phyloP scores from a whole-genome alignment of 2,888 invertebrate species.

The Trilocha varians region DNA sequence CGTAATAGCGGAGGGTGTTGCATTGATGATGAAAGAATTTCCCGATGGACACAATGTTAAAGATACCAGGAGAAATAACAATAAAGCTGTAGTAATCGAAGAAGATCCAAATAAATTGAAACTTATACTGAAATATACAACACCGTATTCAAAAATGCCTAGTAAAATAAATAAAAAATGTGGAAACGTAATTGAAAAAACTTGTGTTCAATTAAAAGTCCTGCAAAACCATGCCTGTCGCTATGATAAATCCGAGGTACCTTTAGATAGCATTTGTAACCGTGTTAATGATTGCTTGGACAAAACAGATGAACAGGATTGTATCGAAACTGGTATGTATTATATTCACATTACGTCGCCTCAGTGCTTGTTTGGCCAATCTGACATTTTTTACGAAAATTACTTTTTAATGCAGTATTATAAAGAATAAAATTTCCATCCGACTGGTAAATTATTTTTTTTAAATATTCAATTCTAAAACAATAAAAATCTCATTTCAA shows the following conservation, averaged over 20 bases:
- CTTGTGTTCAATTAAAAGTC: conserved; percentile 31
- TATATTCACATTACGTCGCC: too few species aligned
- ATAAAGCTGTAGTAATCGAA: conserved; percentile 4
- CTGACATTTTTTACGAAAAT: too few species aligned
- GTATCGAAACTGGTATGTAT: conserved; percentile 32
- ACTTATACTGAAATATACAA: background rate
- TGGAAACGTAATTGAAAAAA: conserved; percentile 17
- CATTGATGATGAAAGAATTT: conserved; percentile 16
- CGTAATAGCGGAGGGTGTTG: conserved; percentile 21
- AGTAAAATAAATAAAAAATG: conserved; percentile 12
- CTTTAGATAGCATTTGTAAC: conserved; percentile 40
- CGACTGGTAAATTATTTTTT: too few species aligned
- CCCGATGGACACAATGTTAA: conserved; percentile 6
- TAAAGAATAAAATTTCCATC: too few species aligned
- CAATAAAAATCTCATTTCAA: too few species aligned
- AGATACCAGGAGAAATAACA: conserved; percentile 11
- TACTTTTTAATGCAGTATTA: too few species aligned
- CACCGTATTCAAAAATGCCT: background rate
- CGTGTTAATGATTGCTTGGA: conserved; percentile 37
- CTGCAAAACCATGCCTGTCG: conserved; percentile 34
- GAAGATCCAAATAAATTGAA: background rate
- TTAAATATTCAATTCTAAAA: too few species aligned
- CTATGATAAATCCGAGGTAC: conserved; percentile 21
- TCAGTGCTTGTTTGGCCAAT: too few species aligned
- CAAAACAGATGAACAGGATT: conserved; percentile 42